phyloP scores from a whole-genome alignment of 2,888 invertebrate species.

The Parasteatoda lunata region DNA sequence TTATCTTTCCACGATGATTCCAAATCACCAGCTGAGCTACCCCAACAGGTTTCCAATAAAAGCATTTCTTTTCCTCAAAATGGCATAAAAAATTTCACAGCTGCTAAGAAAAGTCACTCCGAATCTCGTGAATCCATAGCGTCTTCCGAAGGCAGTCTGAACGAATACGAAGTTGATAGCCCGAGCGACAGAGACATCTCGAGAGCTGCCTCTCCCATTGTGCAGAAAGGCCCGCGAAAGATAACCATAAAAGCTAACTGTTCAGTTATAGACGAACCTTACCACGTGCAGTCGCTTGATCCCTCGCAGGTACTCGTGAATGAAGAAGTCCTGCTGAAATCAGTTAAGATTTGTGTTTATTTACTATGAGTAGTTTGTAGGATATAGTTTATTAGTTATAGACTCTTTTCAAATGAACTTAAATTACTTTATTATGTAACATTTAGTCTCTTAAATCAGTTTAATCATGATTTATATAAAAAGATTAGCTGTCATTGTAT shows the following conservation, averaged over 20 bases:
- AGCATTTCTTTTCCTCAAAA: neutral
- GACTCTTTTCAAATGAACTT: too few species aligned
- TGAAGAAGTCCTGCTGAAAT: slow-evolving; percentile 3
- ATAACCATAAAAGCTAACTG: slow-evolving; percentile 60
- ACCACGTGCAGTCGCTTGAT: neutral
- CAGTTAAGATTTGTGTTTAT: slow-evolving; percentile 31
- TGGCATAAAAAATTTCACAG: neutral
- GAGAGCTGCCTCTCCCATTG: slow-evolving; percentile 10
- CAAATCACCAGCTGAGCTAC: neutral
- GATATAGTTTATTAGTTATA: neutral
- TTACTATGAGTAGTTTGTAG: neutral
- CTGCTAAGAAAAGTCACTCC: neutral
- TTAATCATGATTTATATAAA: too few species aligned
- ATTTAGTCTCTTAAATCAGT: too few species aligned
- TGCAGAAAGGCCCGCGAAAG: slow-evolving; percentile 29
- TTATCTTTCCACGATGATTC: neutral
- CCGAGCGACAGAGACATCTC: slow-evolving; percentile 16
- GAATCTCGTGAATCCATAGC: slow-evolving; percentile 29
- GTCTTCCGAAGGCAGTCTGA: slow-evolving; percentile 58
- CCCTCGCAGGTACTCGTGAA: slow-evolving; percentile 1
- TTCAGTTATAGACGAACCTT: slow-evolving; percentile 54
- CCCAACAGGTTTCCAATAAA: neutral
- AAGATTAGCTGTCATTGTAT: too few species aligned
- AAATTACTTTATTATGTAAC: too few species aligned
- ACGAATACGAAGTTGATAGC: slow-evolving; percentile 58